Percentiles rank a stretch among this genome's conserved stretches.
Conservation (phyloP, 2,888 invertebrate species). For the Emmelina monodactyla region DNA sequence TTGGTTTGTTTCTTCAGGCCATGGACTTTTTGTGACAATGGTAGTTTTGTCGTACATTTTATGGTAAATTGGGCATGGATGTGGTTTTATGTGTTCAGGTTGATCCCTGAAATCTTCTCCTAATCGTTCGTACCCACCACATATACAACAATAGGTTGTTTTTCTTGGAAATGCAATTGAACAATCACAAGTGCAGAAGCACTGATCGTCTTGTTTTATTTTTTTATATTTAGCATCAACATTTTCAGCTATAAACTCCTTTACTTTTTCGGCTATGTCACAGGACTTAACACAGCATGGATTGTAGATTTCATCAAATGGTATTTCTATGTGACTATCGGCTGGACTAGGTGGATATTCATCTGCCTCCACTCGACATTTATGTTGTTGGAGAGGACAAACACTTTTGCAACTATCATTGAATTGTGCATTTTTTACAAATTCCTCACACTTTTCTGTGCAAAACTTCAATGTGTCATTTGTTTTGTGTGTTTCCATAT, state of each 20-base stretch:
- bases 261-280: slow-evolving; percentile 40
- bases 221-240: slow-evolving; percentile 23
- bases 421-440: neutral
- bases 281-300: slow-evolving; percentile 46
- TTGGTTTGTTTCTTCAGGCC: slow-evolving; percentile 31
- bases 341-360: slow-evolving; percentile 37
- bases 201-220: slow-evolving; percentile 27
- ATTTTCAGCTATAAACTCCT: slow-evolving; percentile 41
- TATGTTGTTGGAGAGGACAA: no score
- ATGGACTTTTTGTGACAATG: slow-evolving; percentile 35
- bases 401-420: no score
- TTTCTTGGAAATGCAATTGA: slow-evolving; percentile 40
- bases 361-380: slow-evolving; percentile 11
- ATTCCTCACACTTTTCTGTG: no score
- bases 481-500: neutral
- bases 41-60: slow-evolving; percentile 44
- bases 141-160: slow-evolving; percentile 50
- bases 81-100: slow-evolving; percentile 39
- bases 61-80: slow-evolving; percentile 54
- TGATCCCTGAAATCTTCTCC: slow-evolving; percentile 40
- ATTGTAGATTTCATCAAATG: slow-evolving; percentile 38
- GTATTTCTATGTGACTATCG: slow-evolving; percentile 40
- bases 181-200: slow-evolving; percentile 53
- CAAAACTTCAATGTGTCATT: no score
- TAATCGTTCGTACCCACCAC: slow-evolving; percentile 50